Percentiles rank a stretch among this genome's conserved stretches.
These are phyloP conservation scores for Zaprionus ghesquierei DNA, from an alignment of 1,140 invertebrate species.

Conservation along the genomic window DNA sequence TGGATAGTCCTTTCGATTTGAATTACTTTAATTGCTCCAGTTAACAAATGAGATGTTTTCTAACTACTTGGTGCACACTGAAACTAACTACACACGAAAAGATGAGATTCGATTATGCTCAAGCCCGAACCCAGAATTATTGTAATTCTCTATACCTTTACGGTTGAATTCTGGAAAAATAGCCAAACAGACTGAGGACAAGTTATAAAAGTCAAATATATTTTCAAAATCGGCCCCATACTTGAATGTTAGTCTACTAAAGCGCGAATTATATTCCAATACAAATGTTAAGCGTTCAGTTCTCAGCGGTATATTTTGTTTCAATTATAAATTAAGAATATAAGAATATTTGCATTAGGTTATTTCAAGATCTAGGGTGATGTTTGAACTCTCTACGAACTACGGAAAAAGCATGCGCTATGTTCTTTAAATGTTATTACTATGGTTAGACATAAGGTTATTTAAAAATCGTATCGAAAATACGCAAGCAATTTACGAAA, in stretches of 20 bases:
- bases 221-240: background rate
- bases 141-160: background rate
- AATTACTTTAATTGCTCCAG: background rate
- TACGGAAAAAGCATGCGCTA: constrained; percentile 37
- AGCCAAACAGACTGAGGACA: background rate
- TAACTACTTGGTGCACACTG: constrained; percentile 20
- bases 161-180: background rate
- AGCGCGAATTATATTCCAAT: constrained; percentile 72
- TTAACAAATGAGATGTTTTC: constrained; percentile 12
- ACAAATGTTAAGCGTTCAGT: constrained; percentile 63
- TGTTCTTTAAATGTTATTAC: background rate
- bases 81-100: constrained; percentile 1
- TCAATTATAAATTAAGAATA: constrained; percentile 7
- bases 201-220: background rate
- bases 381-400: constrained; percentile 18
- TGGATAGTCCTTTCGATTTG: background rate
- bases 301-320: constrained; percentile 42
- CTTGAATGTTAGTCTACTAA: background rate
- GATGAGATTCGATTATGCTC: background rate
- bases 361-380: constrained; percentile 11
- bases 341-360: constrained; percentile 17
- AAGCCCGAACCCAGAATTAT: background rate
- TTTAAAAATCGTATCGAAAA: constrained; percentile 6
- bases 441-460: background rate
- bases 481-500: constrained; percentile 25